A percentile compares a stretch with the other conserved stretches of the same genome.
These are phyloP conservation scores for Idaea biselata DNA, from an alignment of 2,888 invertebrate species.

Conservation along the genomic window DNA sequence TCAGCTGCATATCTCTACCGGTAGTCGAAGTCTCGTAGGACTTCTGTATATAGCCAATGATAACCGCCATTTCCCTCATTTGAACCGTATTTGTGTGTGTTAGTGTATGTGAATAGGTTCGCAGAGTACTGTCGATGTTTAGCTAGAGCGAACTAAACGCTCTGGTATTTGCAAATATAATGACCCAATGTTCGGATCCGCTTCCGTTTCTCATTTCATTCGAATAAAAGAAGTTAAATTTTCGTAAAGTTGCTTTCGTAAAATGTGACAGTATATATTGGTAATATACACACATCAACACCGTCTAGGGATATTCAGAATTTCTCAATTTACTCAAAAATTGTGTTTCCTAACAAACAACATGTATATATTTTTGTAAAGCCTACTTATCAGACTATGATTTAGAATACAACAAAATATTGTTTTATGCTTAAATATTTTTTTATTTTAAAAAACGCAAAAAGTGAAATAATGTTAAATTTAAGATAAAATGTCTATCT, in stretches of 20 bases:
- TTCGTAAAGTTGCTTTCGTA: neutral
- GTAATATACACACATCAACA: too few relatives aligned
- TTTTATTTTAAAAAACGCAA: too few relatives aligned
- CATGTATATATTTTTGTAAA: too few relatives aligned
- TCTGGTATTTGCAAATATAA: slow-evolving; percentile 30
- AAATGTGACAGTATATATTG: neutral
- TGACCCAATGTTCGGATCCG: slow-evolving; percentile 20
- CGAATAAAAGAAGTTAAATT: neutral
- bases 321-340: too few relatives aligned
- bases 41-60: slow-evolving; percentile 19
- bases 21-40: neutral
- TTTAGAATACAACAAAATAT: too few relatives aligned
- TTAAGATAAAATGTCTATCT: too few relatives aligned
- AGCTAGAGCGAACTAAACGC: slow-evolving; percentile 17
- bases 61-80: slow-evolving; percentile 23
- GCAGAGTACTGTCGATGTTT: slow-evolving; percentile 25
- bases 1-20: slow-evolving; percentile 8
- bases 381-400: too few relatives aligned
- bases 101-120: slow-evolving; percentile 26
- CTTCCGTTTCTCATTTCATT: neutral
- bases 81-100: slow-evolving; percentile 23
- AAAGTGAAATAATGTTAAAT: too few relatives aligned
- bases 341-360: too few relatives aligned
- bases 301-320: too few relatives aligned
- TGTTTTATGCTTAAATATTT: too few relatives aligned